These are phyloP conservation scores for Diploptera punctata DNA, from an alignment of 2,888 invertebrate genomes.

Conservation along the genomic window DNA sequence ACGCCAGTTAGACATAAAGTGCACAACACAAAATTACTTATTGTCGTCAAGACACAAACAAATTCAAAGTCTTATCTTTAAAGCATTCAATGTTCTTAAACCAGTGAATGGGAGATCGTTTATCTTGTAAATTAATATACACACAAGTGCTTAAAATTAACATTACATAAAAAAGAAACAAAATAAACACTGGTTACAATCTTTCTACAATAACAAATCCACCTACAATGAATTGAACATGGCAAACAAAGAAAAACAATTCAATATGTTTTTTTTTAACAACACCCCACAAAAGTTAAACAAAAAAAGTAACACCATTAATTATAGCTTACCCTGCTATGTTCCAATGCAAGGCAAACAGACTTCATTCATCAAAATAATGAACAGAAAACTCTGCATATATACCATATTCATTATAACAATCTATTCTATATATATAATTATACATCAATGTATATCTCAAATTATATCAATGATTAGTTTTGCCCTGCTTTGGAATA, in stretches of 20 bases:
- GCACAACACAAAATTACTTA: constrained; percentile 31
- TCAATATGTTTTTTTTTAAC: constrained; percentile 9
- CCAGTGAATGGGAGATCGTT: constrained; percentile 19
- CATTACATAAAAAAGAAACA: constrained; percentile 30
- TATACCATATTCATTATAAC: constrained; percentile 26
- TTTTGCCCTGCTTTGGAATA: constrained; percentile 33
- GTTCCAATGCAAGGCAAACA: constrained; percentile 38
- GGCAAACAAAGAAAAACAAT: constrained; percentile 25
- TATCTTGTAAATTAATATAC: constrained; percentile 24
- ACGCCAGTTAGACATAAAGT: constrained; percentile 6
- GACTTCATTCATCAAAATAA: constrained; percentile 14
- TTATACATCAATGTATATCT: not conserved
- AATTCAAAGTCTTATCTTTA: not conserved
- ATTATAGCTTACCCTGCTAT: constrained; percentile 24
- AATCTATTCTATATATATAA: constrained; percentile 19
- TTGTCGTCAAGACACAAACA: constrained; percentile 33
- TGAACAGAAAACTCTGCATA: constrained; percentile 18
- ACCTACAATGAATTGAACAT: constrained; percentile 36
- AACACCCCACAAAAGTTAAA: constrained; percentile 35
- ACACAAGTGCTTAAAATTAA: constrained; percentile 22
- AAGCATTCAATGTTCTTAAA: constrained; percentile 8
- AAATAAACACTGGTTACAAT: constrained; percentile 25
- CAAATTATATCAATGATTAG: not conserved
- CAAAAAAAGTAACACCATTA: constrained; percentile 29
- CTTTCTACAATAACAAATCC: constrained; percentile 31